Evolutionary conservation across 2,797 vertebrate species (phyloP), one percentile per base, ranked within the genome.

Genomic region (Cynopterus sphinx): DNA sequence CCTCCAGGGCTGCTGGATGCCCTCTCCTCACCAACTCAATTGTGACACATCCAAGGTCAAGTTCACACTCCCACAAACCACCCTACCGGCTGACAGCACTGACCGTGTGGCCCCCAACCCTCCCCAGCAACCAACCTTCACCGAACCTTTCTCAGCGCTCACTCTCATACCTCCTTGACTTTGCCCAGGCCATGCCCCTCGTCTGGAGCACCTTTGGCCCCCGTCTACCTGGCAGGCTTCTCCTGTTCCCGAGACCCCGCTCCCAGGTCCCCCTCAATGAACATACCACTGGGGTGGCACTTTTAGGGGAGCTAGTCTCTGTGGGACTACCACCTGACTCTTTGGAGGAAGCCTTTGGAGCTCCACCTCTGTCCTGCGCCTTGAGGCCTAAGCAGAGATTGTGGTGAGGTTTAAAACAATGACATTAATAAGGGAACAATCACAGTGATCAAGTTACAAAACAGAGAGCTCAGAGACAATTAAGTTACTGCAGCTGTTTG

Each of bases 391-490:
- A 61, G 41, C 24, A n/a, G 55, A 73, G n/a, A 86, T 24, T 3
- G 6, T 71, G 31, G 28, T 31, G 43, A 90, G 39, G 36, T 61
- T 91, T 93, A 59, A 78, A 87, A 70, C 79, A 71, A 63, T 22
- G 36, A 89, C 73, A 70, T 88, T 92, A 91, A 79, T 95, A 79
- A 92, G 95, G 77, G 96, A 96, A 95, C 70, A 92, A 84, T 90
- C 90, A 65, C 87, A 94, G 59, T 95, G 41, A 95, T 24, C 8
- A 0, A 81, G 65, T 96, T 94, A 65, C 90, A 73, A 91, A 95
- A 78, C 86, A 81, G 73, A 78, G 49, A 83, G 49, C 86, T 59
- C 43, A 6, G 90, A 87, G 93, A 75, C 46, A 75, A 39, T 59
- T 43, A 81, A 61, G 74, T 94, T 36, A 55, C 1, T 4, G 55